Percentiles rank a stretch among this genome's conserved stretches.
Conservation (phyloP, 2,797 vertebrate genomes). For the Cynodonichthys magdalenae region DNA sequence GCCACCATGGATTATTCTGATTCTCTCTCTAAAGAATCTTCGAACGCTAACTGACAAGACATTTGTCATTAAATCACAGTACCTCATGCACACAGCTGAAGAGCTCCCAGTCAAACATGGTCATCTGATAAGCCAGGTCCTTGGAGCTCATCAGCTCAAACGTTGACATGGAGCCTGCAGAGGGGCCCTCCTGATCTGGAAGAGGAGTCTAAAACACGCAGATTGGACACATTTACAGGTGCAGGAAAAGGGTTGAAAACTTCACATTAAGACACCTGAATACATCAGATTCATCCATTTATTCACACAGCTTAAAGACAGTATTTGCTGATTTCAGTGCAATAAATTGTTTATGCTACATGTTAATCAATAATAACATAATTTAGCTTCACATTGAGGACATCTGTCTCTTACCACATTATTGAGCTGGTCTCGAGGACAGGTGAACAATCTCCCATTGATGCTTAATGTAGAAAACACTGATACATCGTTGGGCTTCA, state of each 20-base stretch:
- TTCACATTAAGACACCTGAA: background rate
- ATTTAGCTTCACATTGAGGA: background rate
- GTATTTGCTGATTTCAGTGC: too few species aligned
- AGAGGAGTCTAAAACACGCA: slow-evolving; percentile 83
- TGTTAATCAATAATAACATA: too few species aligned
- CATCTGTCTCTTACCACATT: slow-evolving; percentile 83
- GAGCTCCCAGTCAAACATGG: slow-evolving; percentile 96
- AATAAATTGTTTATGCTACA: background rate
- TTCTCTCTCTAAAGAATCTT: too few species aligned
- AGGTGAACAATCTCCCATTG: slow-evolving; percentile 93
- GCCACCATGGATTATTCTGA: too few species aligned
- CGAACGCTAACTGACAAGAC: too few species aligned
- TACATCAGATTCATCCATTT: too few species aligned
- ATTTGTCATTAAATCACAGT: slow-evolving; percentile 5
- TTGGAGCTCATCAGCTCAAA: slow-evolving; percentile 99
- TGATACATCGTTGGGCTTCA: slow-evolving; percentile 93
- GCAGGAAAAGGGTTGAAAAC: background rate
- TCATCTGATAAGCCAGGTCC: slow-evolving; percentile 97
- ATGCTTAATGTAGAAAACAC: slow-evolving; percentile 94
- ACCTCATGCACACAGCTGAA: slow-evolving; percentile 99
- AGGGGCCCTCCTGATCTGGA: slow-evolving; percentile 95
- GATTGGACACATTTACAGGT: background rate
- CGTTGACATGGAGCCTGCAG: slow-evolving; percentile 90
- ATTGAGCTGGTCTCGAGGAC: slow-evolving; percentile 90
- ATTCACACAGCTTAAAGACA: too few species aligned